Evolutionary conservation across 2,113 vertebrate genomes (phyloP).

Genomic region (Rattus rattus): DNA sequence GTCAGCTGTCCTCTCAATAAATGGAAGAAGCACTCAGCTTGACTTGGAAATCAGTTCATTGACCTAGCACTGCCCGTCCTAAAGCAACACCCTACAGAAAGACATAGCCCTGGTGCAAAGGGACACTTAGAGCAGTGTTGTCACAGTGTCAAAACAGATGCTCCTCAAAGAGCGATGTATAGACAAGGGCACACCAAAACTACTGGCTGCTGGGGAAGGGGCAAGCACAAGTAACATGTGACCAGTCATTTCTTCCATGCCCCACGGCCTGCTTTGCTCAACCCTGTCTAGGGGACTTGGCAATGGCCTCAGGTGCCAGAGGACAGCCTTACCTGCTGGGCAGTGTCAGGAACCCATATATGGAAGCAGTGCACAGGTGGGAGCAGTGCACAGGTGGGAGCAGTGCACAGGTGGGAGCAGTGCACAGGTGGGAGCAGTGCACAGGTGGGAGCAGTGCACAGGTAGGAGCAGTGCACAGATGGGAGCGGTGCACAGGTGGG

Average conservation of each 20-base stretch:
- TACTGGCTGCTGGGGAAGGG: not conserved
- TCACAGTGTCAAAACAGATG: not conserved
- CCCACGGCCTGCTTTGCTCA: rapidly evolving
- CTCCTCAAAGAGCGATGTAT: not conserved
- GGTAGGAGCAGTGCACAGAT: not conserved
- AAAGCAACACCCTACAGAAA: not conserved
- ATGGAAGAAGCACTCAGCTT: not conserved
- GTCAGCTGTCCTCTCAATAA: not conserved
- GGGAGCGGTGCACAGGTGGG: too few species aligned
- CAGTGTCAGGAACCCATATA: not conserved
- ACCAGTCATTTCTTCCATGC: not conserved
- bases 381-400: too few species aligned
- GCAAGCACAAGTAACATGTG: not conserved
- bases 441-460: too few species aligned
- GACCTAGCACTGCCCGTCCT: not conserved
- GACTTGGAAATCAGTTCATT: not conserved
- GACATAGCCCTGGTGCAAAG: not conserved
- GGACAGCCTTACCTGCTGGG: not conserved
- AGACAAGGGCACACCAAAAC: not conserved
- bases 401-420: too few species aligned
- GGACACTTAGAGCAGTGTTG: not conserved
- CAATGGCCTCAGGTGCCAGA: not conserved
- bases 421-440: not conserved
- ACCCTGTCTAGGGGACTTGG: not conserved
- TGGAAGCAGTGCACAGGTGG: too few species aligned